Base-by-base conservation (phyloP, 2,113 vertebrate genomes). In the Heptranchias perlo region DNA sequence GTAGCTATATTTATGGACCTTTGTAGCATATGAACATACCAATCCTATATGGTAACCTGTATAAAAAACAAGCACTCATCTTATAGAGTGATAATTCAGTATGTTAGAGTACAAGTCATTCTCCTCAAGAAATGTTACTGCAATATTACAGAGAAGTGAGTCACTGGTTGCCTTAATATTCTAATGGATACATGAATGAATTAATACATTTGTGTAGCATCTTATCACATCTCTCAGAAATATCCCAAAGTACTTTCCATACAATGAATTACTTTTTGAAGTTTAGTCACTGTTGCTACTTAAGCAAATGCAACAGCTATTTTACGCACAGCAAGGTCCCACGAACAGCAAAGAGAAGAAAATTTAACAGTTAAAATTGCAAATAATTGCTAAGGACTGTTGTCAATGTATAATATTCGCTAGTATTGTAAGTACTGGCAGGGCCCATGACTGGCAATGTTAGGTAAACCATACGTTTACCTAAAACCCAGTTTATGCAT, bases 321-420 rank as follows among this genome's bases (percentile, higher is more conserved):
- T 92, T 92, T 39, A n/a, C 58, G 10, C 6, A 31, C 35, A 62
- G 58, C 21, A 62, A 39, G 28, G n/a, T 92, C 54, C 58, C 6
- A n/a, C 39, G 49, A 52, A 62, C 89, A 39, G 89, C 58, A 62
- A 35, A 54, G 87, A 61, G 52, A 91, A 58, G 52, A 54, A 58
- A 92, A 92, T 92, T 82, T 82, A 82, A 82, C 4, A 78, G 39
- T 82, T 92, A 39, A 92, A 92, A 92, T 92, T 21, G n/a, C 35
- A 18, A 18, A 92, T 92, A 62, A 92, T 39, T 92, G 62, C 16
- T 39, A 82, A 82, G 76, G 35, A 82, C 16, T 82, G 76, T 44
- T 14, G 54, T n/a, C n/a, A 39, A 39, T 92, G 89, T 92, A 62
- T 39, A 92, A 39, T 14, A 62, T 92, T 92, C 7, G 35, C 2